Percentiles rank a stretch among this genome's conserved stretches.
Evolutionary conservation across 2,113 vertebrate species (phyloP).

Genomic region (Pao palembangensis): DNA sequence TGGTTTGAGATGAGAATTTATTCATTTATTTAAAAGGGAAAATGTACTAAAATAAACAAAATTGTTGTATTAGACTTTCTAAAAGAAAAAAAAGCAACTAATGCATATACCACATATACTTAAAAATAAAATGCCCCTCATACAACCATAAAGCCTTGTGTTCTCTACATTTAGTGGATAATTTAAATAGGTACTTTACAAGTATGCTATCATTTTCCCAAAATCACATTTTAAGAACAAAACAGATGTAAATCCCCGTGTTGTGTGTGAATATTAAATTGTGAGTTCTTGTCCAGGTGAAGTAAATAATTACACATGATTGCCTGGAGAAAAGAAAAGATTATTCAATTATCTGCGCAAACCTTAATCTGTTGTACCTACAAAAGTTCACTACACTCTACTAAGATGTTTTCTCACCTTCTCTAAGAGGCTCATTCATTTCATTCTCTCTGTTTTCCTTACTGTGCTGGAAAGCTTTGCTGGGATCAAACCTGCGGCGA

Average conservation of each 20-base stretch:
- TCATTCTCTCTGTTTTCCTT: constrained; percentile 85
- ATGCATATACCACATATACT: no score
- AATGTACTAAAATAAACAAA: no score
- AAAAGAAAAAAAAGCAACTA: no score
- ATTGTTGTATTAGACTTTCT: no score
- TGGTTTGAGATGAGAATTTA: constrained; percentile 11
- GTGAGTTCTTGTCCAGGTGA: constrained; percentile 5
- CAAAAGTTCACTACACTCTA: not conserved
- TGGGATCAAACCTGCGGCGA: constrained; percentile 80
- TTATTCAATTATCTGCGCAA: constrained; percentile 1
- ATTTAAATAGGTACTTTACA: not conserved
- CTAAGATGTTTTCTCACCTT: constrained; percentile 70
- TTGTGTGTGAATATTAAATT: not conserved
- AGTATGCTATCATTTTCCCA: no score
- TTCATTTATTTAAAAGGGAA: constrained; percentile 57
- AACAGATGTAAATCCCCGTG: not conserved
- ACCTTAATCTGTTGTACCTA: not conserved
- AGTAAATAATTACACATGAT: constrained; percentile 22
- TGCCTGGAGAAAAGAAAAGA: constrained; percentile 52
- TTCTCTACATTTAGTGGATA: constrained; percentile 1
- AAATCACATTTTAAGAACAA: constrained; percentile 2
- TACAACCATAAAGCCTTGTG: not conserved
- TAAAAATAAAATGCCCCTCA: no score
- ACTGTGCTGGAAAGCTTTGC: constrained; percentile 86
- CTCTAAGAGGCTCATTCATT: constrained; percentile 70